phyloP scores from a whole-genome alignment of 2,113 vertebrate species.

The Mobula hypostoma region DNA sequence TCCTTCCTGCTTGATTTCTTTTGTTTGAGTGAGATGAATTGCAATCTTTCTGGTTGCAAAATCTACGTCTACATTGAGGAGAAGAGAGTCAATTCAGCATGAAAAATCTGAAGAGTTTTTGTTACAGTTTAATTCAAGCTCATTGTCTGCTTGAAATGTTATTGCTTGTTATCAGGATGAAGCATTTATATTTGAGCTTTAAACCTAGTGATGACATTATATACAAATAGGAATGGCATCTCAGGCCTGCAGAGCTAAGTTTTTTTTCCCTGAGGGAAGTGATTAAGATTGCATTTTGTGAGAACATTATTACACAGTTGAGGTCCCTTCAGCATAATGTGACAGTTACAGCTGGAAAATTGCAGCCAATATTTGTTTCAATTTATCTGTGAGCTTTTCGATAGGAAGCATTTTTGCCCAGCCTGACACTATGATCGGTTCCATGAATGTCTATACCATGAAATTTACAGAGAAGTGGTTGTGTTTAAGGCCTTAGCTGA shows the following conservation, averaged over 20 bases:
- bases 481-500: not conserved
- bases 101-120: not conserved
- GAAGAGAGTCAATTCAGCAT: not conserved
- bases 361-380: not conserved
- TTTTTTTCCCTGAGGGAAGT: not conserved
- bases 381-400: not conserved
- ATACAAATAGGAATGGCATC: not conserved
- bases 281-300: not conserved
- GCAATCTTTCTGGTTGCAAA: constrained; percentile 93
- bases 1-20: constrained; percentile 77
- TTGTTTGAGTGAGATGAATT: constrained; percentile 74
- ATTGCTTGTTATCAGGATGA: not conserved
- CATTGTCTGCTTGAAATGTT: not conserved
- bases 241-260: not conserved
- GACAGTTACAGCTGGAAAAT: not conserved
- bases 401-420: not conserved
- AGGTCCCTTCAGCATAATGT: not conserved
- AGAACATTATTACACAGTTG: constrained; percentile 3
- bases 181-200: not conserved
- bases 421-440: not conserved
- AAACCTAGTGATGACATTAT: not conserved
- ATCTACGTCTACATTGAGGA: constrained; percentile 70
- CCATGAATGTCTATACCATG: not conserved
- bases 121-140: not conserved
- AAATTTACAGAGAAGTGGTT: not conserved